Percentiles rank a stretch among this genome's conserved stretches.
These are phyloP conservation scores for Tenebrosternarchus preto DNA, from an alignment of 2,113 vertebrate species.

Conservation along the genomic window DNA sequence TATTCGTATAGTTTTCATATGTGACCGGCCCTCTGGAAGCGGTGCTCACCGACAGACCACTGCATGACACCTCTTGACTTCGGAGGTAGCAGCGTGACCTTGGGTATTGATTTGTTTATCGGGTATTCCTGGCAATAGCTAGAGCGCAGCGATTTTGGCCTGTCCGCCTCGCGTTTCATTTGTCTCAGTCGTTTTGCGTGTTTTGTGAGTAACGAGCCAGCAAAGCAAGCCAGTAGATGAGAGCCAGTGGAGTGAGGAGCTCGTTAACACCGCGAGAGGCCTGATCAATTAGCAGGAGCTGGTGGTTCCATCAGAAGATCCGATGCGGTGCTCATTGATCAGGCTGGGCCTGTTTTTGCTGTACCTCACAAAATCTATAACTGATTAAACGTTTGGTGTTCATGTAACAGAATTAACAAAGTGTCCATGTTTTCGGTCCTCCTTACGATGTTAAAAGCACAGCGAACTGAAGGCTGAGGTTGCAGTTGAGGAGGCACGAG, in stretches of 20 bases:
- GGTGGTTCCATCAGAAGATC: slow-evolving; percentile 62
- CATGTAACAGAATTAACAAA: too few relatives aligned
- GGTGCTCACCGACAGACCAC: background rate
- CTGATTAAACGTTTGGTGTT: background rate
- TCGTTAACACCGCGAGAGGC: slow-evolving; percentile 58
- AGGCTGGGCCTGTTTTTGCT: slow-evolving; percentile 36
- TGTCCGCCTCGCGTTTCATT: slow-evolving; percentile 5
- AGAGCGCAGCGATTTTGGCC: background rate
- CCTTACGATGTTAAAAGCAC: background rate
- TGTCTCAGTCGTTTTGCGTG: slow-evolving; percentile 16
- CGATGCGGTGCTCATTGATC: slow-evolving; percentile 63
- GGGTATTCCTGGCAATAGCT: slow-evolving; percentile 11
- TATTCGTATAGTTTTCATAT: too few relatives aligned
- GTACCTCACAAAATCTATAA: slow-evolving; percentile 26
- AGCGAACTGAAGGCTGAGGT: too few relatives aligned
- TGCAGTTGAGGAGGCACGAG: too few relatives aligned
- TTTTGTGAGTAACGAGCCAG: slow-evolving; percentile 18
- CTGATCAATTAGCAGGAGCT: slow-evolving; percentile 64
- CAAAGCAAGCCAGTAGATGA: slow-evolving; percentile 12
- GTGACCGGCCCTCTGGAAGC: background rate
- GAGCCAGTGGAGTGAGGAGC: slow-evolving; percentile 3
- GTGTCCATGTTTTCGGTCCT: background rate
- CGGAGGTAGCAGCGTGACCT: background rate
- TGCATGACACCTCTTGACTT: background rate
- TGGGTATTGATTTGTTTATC: slow-evolving; percentile 14